Conservation (phyloP, 1,140 invertebrate species). For the Drosophila saltans region DNA sequence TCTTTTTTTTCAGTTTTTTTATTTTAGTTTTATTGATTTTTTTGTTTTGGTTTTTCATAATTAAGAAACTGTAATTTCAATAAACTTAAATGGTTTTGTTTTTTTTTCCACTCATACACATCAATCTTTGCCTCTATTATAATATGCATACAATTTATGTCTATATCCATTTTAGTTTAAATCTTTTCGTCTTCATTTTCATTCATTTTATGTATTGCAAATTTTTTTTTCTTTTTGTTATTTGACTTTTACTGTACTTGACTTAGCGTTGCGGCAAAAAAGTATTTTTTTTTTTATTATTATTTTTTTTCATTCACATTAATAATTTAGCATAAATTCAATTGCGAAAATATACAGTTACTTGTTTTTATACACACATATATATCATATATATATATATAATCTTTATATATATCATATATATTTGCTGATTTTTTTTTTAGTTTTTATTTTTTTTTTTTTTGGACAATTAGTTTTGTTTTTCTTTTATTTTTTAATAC, state of each 20-base stretch:
- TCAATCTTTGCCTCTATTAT: slow-evolving; percentile 82
- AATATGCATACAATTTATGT: slow-evolving; percentile 71
- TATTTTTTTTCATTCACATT: slow-evolving; percentile 50
- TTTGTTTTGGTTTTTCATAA: slow-evolving; percentile 79
- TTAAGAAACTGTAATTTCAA: slow-evolving; percentile 84
- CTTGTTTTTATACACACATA: slow-evolving; percentile 54
- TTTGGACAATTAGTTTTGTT: slow-evolving; percentile 59
- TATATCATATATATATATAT: slow-evolving; percentile 54
- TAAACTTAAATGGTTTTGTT: slow-evolving; percentile 76
- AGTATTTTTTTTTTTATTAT: slow-evolving; percentile 48
- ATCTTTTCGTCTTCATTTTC: slow-evolving; percentile 42
- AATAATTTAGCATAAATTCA: slow-evolving; percentile 79
- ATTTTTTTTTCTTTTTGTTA: slow-evolving; percentile 50
- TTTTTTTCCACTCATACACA: slow-evolving; percentile 70
- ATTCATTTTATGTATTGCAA: slow-evolving; percentile 34
- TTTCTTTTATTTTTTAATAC: slow-evolving; percentile 36
- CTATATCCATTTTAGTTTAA: slow-evolving; percentile 56
- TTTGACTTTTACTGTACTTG: slow-evolving; percentile 54
- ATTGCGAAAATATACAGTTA: slow-evolving; percentile 80
- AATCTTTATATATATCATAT: slow-evolving; percentile 40
- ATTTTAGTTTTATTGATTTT: slow-evolving; percentile 67
- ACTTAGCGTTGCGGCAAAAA: slow-evolving; percentile 63
- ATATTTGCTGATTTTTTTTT: slow-evolving; percentile 39
- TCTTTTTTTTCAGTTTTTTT: slow-evolving; percentile 58
- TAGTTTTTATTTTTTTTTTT: slow-evolving; percentile 28